phyloP scores from a whole-genome alignment of 2,888 invertebrate genomes.

The Eupeodes latifasciatus region DNA sequence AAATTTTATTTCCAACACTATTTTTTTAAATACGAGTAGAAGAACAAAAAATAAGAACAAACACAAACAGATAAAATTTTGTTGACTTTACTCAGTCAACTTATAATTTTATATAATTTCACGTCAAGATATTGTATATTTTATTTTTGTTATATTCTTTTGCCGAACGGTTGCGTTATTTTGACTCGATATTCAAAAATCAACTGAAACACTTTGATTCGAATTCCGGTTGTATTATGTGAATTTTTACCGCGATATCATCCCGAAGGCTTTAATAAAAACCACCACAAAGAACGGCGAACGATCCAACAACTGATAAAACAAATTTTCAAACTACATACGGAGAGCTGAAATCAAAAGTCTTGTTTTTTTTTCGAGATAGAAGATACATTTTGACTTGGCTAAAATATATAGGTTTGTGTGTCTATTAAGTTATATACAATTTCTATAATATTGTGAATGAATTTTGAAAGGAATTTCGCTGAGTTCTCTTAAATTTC shows the following conservation, averaged over 20 bases:
- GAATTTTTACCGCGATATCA: conserved; percentile 37
- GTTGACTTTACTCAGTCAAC: background rate
- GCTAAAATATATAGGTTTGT: no score
- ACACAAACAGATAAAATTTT: background rate
- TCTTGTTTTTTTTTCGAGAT: conserved; percentile 25
- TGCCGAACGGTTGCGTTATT: conserved; percentile 43
- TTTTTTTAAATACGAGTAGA: no score
- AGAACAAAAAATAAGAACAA: no score
- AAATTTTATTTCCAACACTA: no score
- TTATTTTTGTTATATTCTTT: background rate
- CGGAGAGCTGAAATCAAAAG: conserved; percentile 12
- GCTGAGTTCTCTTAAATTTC: conserved; percentile 62
- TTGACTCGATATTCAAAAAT: conserved; percentile 60
- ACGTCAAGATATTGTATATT: background rate
- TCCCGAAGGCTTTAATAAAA: conserved; percentile 41
- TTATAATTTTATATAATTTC: background rate
- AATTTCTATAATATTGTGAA: background rate
- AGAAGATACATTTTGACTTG: conserved; percentile 35
- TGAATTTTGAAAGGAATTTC: conserved; percentile 29
- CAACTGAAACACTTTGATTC: conserved; percentile 59
- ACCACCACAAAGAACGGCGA: conserved; percentile 4
- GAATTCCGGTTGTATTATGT: conserved; percentile 40
- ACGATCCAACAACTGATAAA: conserved; percentile 43
- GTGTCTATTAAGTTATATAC: no score
- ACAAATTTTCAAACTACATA: conserved; percentile 15